Base-by-base conservation (phyloP, 2,888 invertebrate genomes). In the Drosophila gaucha region DNA sequence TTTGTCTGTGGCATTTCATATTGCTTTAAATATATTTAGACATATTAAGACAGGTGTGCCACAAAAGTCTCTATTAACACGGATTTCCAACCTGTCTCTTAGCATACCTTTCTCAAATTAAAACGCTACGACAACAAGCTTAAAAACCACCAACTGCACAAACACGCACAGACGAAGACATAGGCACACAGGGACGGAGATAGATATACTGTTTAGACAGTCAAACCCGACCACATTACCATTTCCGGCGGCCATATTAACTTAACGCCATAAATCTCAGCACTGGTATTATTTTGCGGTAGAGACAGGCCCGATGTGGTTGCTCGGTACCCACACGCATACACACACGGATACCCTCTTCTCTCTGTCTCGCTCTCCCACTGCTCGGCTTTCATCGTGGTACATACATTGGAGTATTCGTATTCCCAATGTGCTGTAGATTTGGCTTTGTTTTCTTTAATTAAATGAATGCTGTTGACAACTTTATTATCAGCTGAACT, bases 391-490 rank as follows among this genome's bases (percentile, higher is more conserved):
- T 38, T 66, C 72, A 51, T 18, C 41, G 35, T 38, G n/a, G n/a
- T 22, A 26, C 68, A 74, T 74, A 49, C 56, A n/a, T 33, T 38
- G 46, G 56, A 41, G 60, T 49, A 54, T 70, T 66, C 64, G 59
- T 79, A 84, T 78, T 88, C 88, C 82, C 73, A 74, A 75, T 80
- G 78, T 78, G 74, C 77, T 76, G 67, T 59, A 51, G 75, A 65
- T 63, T 68, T 70, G 66, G 66, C 75, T 85, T 86, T 89, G 86
- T 88, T 82, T 89, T 80, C 80, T 89, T 89, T 89, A 89, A 89
- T 89, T 88, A 89, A 89, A 89, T 89, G 87, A 87, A 88, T 89
- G 86, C 86, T 86, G 89, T 84, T 89, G 89, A 89, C 88, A 88
- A 86, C 79, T 89, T 89, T 85, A 89, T 89, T 89, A 87, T 89